phyloP scores from a whole-genome alignment of 1,140 invertebrate genomes.

The Lordiphosa mommai region DNA sequence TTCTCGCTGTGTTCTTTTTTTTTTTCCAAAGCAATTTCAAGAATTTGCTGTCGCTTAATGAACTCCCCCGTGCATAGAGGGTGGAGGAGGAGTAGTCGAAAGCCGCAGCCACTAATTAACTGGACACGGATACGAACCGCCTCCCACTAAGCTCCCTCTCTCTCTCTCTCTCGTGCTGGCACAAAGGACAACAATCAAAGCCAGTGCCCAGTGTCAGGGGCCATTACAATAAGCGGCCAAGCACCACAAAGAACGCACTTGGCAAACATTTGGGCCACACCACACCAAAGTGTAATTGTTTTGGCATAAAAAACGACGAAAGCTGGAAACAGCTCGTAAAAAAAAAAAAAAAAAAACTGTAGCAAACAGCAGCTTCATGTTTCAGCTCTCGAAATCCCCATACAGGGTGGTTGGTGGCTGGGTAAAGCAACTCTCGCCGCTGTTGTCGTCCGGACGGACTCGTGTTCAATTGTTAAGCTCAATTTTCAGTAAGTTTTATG shows the following conservation, averaged over 20 bases:
- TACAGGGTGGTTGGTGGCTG: constrained; percentile 35
- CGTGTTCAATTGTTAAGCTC: constrained; percentile 19
- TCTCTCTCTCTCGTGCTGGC: not conserved
- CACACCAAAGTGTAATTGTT: constrained; percentile 62
- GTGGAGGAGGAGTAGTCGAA: constrained; percentile 17
- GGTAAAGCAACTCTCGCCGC: constrained; percentile 2
- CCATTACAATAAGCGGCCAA: constrained; percentile 46
- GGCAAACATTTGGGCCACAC: constrained; percentile 37
- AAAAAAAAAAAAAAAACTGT: too few relatives aligned
- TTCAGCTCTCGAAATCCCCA: constrained; percentile 19
- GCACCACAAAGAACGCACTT: constrained; percentile 42
- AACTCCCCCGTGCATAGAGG: constrained; percentile 27
- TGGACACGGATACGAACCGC: constrained; percentile 29
- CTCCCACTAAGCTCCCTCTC: not conserved
- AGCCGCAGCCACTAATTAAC: constrained; percentile 61
- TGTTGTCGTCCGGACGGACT: constrained; percentile 18
- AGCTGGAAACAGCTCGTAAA: constrained; percentile 49
- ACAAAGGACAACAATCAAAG: constrained; percentile 45
- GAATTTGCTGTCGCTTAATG: constrained; percentile 50
- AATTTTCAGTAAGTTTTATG: not conserved
- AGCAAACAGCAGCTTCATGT: constrained; percentile 28
- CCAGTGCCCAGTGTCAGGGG: constrained; percentile 6
- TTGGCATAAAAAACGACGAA: constrained; percentile 48
- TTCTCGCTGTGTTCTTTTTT: not conserved
- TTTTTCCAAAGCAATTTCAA: constrained; percentile 61